Conservation (phyloP, 2,888 invertebrate genomes). For the Epistrophe eligans region DNA sequence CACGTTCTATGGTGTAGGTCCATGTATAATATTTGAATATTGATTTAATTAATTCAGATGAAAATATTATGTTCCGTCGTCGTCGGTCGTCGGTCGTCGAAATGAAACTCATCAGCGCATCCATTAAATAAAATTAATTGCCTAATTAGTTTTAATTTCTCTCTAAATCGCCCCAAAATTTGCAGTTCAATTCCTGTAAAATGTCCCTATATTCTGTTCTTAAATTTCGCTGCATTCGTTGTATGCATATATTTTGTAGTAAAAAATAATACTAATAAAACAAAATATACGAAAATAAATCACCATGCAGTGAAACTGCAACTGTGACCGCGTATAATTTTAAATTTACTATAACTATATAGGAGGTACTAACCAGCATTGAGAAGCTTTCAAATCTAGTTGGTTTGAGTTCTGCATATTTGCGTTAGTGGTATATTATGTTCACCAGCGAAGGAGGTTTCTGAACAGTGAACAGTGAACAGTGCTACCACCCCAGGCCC, state of each 20-base stretch:
- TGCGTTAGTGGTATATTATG: background rate
- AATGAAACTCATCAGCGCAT: conserved; percentile 21
- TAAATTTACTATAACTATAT: conserved; percentile 55
- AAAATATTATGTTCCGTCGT: background rate
- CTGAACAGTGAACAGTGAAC: no score
- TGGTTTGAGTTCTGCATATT: conserved; percentile 11
- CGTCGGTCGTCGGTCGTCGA: no score
- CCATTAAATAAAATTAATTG: conserved; percentile 45
- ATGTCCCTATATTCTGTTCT: background rate
- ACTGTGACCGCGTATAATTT: conserved; percentile 56
- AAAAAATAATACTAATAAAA: conserved; percentile 16
- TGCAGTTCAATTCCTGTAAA: conserved; percentile 19
- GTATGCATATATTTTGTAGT: background rate
- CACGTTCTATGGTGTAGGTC: background rate
- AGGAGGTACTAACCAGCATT: background rate
- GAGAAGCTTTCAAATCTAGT: conserved; percentile 26
- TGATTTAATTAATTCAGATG: conserved; percentile 7
- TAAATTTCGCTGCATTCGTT: background rate
- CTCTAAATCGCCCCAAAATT: conserved; percentile 41
- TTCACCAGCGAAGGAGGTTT: background rate
- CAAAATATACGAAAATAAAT: conserved; percentile 16
- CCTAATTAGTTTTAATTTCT: conserved; percentile 51
- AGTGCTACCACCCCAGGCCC: no score
- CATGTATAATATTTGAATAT: background rate
- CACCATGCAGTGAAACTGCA: conserved; percentile 25